Conservation (phyloP, 2,113 vertebrate species). For the Ameiurus melas region DNA sequence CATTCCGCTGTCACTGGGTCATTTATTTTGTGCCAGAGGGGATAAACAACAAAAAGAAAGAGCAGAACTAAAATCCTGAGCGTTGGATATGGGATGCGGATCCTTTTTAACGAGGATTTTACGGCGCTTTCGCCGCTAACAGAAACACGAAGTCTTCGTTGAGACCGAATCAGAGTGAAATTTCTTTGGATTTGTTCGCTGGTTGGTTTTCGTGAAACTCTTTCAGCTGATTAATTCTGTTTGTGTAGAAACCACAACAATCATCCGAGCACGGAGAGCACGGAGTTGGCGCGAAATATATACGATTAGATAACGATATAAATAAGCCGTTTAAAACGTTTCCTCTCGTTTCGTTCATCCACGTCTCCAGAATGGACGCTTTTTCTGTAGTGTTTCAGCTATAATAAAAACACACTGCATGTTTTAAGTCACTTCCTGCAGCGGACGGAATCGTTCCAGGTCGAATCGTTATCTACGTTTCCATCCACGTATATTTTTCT, state of each 20-base stretch:
- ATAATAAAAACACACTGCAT: background rate
- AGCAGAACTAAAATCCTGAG: background rate
- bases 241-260: background rate
- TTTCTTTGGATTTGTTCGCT: background rate
- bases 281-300: background rate
- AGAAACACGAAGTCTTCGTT: background rate
- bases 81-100: constrained; percentile 2
- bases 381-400: background rate
- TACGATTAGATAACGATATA: background rate
- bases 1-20: constrained; percentile 50
- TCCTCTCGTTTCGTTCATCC: background rate
- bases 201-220: background rate
- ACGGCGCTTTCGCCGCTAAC: background rate
- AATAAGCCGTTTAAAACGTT: background rate
- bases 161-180: background rate
- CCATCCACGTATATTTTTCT: too few relatives aligned
- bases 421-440: background rate
- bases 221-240: background rate
- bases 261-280: background rate
- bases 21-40: constrained; percentile 56
- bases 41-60: constrained; percentile 20
- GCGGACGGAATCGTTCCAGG: background rate
- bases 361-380: background rate
- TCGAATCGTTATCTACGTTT: too few relatives aligned
- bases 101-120: constrained; percentile 26